These are phyloP conservation scores for Meta bourneti DNA, from an alignment of 2,888 invertebrate species.

Conservation along the genomic window DNA sequence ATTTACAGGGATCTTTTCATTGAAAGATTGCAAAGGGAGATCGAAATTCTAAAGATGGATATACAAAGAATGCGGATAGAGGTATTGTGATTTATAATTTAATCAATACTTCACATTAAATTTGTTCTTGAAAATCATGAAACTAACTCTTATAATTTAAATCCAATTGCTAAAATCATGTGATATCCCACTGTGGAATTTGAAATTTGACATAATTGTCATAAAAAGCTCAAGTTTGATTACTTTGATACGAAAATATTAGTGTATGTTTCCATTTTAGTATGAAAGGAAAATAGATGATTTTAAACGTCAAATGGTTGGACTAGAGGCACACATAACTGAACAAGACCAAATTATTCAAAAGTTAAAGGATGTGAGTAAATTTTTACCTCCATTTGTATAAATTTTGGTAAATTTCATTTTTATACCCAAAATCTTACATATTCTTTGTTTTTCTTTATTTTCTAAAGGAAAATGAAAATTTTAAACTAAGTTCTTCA, in stretches of 20 bases:
- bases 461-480: slow-evolving; percentile 83
- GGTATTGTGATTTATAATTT: slow-evolving; percentile 78
- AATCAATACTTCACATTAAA: not conserved
- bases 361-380: slow-evolving; percentile 72
- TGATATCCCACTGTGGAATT: no score
- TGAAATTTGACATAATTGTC: no score
- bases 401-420: not conserved
- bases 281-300: slow-evolving; percentile 83
- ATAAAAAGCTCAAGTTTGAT: no score
- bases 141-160: not conserved
- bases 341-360: slow-evolving; percentile 80
- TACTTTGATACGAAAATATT: no score
- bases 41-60: slow-evolving; percentile 85
- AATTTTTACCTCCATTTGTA: not conserved
- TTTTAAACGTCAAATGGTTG: slow-evolving; percentile 82
- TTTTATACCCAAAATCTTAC: not conserved
- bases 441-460: slow-evolving; percentile 67
- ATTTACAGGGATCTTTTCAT: slow-evolving; percentile 87
- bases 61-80: slow-evolving; percentile 85
- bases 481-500: slow-evolving; percentile 80
- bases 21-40: slow-evolving; percentile 85
- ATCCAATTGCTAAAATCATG: no score
- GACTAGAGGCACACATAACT: slow-evolving; percentile 83
- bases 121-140: not conserved
- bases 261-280: slow-evolving; percentile 76